Conservation (phyloP, 2,888 invertebrate species). For the Nephrocerus scutellatus region DNA sequence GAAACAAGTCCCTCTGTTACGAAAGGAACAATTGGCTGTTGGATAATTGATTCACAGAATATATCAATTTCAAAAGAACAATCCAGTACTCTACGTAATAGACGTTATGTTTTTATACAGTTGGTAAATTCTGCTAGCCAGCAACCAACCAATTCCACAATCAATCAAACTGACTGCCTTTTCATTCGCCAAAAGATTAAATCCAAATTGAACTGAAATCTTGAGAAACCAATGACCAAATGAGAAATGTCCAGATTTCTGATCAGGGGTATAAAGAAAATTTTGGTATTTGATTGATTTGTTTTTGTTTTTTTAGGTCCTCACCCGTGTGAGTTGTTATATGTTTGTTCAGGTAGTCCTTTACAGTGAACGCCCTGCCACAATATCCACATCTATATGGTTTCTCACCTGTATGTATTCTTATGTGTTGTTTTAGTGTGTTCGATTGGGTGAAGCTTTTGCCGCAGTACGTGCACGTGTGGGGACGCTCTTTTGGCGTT, state of each 20-base stretch:
- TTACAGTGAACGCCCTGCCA: conserved; percentile 48
- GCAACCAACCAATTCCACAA: no score
- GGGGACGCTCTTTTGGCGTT: conserved; percentile 47
- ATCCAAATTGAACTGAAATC: conserved; percentile 23
- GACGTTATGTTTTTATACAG: no score
- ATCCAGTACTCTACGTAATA: no score
- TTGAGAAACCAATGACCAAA: conserved; percentile 22
- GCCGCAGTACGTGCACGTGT: conserved; percentile 46
- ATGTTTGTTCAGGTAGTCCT: conserved; percentile 48
- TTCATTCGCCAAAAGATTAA: no score
- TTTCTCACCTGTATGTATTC: conserved; percentile 48
- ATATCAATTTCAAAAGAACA: no score
- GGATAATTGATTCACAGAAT: no score
- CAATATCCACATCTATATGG: conserved; percentile 48
- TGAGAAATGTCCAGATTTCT: conserved; percentile 9
- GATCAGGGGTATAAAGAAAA: neutral
- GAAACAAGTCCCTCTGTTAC: no score
- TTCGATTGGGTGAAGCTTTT: conserved; percentile 48
- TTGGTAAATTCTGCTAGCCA: no score
- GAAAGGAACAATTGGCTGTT: no score
- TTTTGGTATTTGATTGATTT: conserved; percentile 20
- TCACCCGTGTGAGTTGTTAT: conserved; percentile 49
- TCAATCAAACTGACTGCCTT: no score
- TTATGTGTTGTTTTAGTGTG: conserved; percentile 47
- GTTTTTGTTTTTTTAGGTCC: conserved; percentile 43